These are phyloP conservation scores for Falco cherrug DNA, from an alignment of 2,797 vertebrate genomes.

Conservation along the genomic window DNA sequence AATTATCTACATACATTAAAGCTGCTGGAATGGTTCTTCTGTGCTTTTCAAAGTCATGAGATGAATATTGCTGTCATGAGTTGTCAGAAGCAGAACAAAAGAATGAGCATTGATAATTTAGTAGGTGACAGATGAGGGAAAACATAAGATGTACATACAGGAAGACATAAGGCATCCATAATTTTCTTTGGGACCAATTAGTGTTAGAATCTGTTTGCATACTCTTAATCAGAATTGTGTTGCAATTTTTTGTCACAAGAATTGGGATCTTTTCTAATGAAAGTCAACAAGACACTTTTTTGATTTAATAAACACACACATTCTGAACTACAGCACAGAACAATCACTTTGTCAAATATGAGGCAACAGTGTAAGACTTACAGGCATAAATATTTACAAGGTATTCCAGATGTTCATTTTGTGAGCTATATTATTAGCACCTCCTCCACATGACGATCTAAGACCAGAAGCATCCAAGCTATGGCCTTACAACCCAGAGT, in stretches of 20 bases:
- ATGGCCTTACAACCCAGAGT: neutral
- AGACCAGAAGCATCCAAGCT: neutral
- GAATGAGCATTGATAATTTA: constrained; percentile 62
- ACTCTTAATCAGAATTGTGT: constrained; percentile 7
- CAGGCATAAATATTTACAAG: constrained; percentile 61
- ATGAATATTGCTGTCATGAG: constrained; percentile 36
- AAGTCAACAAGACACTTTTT: constrained; percentile 52
- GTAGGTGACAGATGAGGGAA: constrained; percentile 54
- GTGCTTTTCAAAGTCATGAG: constrained; percentile 3
- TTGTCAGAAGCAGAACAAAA: constrained; percentile 46
- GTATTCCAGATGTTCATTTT: constrained; percentile 48
- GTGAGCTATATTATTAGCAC: neutral
- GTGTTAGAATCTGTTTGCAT: constrained; percentile 45
- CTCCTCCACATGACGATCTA: neutral
- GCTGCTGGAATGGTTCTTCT: neutral
- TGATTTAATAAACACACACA: constrained; percentile 58
- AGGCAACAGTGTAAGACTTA: neutral
- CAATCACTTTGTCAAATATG: constrained; percentile 35
- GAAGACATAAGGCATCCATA: constrained; percentile 46
- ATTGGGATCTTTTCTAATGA: neutral
- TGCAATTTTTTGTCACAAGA: constrained; percentile 1
- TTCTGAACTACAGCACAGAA: constrained; percentile 16
- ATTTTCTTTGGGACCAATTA: constrained; percentile 79
- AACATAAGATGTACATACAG: constrained; percentile 24
- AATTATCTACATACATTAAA: constrained; percentile 11